A percentile compares a stretch with the other conserved stretches of the same genome.
phyloP scores from a whole-genome alignment of 2,888 invertebrate genomes.

The Apantesis nais region DNA sequence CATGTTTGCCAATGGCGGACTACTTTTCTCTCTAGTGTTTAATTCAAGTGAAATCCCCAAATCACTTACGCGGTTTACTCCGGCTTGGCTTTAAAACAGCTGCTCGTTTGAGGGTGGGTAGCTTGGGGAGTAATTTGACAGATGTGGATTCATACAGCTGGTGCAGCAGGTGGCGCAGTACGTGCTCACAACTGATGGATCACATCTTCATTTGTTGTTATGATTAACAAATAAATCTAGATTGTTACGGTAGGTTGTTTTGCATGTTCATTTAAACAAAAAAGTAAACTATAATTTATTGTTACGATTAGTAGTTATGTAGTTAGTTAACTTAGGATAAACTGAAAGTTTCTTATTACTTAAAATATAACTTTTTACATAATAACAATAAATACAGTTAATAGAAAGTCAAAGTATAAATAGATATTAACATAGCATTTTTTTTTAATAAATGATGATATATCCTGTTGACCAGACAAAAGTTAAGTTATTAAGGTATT shows the following conservation, averaged over 20 bases:
- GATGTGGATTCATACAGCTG: conserved; percentile 75
- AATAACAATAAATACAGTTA: not conserved
- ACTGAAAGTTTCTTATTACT: too few species aligned
- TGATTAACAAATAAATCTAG: conserved; percentile 38
- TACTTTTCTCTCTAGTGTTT: conserved; percentile 36
- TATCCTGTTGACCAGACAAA: too few species aligned
- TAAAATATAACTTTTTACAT: not conserved
- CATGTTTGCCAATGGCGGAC: conserved; percentile 32
- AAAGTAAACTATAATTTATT: not conserved
- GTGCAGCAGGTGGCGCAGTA: conserved; percentile 74
- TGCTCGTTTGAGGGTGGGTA: conserved; percentile 65
- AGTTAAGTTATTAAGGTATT: not conserved
- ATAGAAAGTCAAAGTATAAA: too few species aligned
- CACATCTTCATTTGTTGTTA: conserved; percentile 50
- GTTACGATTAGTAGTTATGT: not conserved
- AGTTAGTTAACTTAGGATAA: not conserved
- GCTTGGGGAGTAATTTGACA: conserved; percentile 70
- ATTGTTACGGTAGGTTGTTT: conserved; percentile 17
- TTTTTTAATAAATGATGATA: too few species aligned
- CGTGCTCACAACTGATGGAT: conserved; percentile 70
- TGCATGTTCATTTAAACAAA: not conserved
- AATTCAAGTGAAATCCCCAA: conserved; percentile 44
- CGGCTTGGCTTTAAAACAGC: conserved; percentile 60
- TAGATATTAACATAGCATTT: too few species aligned
- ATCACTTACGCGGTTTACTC: conserved; percentile 31